Base-by-base conservation (phyloP, 2,888 invertebrate genomes). In the Platypus cylindrus region DNA sequence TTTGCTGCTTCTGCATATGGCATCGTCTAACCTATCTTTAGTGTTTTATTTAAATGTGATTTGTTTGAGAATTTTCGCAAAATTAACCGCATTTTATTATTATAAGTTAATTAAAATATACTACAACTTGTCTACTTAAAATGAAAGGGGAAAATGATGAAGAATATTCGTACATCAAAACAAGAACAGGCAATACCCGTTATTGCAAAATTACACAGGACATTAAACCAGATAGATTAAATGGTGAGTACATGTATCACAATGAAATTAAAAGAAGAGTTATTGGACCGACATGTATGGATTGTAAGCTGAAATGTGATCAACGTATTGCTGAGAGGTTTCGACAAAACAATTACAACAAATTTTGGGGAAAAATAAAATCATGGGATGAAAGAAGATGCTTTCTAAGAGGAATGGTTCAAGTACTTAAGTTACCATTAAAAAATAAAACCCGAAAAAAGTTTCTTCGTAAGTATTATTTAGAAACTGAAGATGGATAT, bases 281-380 rank as follows among this genome's bases (percentile, higher is more conserved):
- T 8, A 40, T 40, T 23, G 40, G 40, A 4, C 40, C 25, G 25
- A 33, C 40, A 11, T 40, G 40, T 23, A 18, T 37, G 16, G 40
- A 40, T 14, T 40, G 40, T 16, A 40, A 31, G 31, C 26, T 40
- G 34, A 32, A 40, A 30, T 40, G 40, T 29, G 40, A 40, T 27
- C 22, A 14, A n/a, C 36, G 40, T 3, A 33, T 40, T 9, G 40
- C 37, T 17, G 40, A 40, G 24, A 17, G 40, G 15, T 40, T 40
- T 27, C 33, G 40, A 7, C 40, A 40, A 24, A 37, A 40, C 13
- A 40, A 40, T 28, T 40, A 40, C 20, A 13, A 34, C 3, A 27
- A 29, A 17, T 40, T 40, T 31, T 40, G 40, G 40, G 40, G 40
- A 14, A 40, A 40, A 27, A 7, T 40, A 28, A 40, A 40, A 28